Base-by-base conservation (phyloP, 2,113 vertebrate genomes). In the Microtus ochrogaster region DNA sequence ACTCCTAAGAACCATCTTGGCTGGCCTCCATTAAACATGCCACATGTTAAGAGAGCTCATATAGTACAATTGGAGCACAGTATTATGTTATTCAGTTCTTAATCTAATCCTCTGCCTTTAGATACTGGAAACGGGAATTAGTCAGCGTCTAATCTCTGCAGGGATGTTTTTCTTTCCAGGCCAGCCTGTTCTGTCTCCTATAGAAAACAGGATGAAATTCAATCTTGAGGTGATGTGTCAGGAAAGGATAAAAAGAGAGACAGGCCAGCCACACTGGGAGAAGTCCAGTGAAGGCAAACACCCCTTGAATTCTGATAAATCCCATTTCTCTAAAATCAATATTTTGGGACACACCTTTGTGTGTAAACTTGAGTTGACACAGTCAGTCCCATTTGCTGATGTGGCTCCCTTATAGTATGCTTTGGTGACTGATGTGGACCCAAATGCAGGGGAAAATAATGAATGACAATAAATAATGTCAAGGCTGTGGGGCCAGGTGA, bases 71-170 rank as follows among this genome's bases (percentile, higher is more conserved):
- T 95, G 95, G 87, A 96, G 49, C 70, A 76, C 74, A 85, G 66
- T 89, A 96, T 97, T 95, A 94, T 83, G 87, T 96, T 96, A 96
- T 95, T 96, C 72, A 19, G 94, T 95, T 97, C 73, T 93, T 97
- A 97, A 97, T 97, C 95, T 88, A 97, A 95, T 97, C 90, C 44
- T 87, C 84, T 94, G 84, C 84, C 74, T 97, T 95, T 93, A 92
- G 90, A 97, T 96, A 88, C 96, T 97, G 92, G 95, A 97, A 97
- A 96, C 92, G 90, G 96, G 90, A 98, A 96, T 97, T 96, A 96
- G 82, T 97, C 95, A 95, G 87, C 92, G 66, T 95, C 76, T 94
- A 96, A 97, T 97, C 84, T 97, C 95, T 95, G 84, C 76, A 92
- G 88, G 94, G 96, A 97, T 96, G 65, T 89, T 95, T 77, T 96